Evolutionary conservation across 2,888 invertebrate species (phyloP).

Genomic region (Scaptomyza tumidula): DNA sequence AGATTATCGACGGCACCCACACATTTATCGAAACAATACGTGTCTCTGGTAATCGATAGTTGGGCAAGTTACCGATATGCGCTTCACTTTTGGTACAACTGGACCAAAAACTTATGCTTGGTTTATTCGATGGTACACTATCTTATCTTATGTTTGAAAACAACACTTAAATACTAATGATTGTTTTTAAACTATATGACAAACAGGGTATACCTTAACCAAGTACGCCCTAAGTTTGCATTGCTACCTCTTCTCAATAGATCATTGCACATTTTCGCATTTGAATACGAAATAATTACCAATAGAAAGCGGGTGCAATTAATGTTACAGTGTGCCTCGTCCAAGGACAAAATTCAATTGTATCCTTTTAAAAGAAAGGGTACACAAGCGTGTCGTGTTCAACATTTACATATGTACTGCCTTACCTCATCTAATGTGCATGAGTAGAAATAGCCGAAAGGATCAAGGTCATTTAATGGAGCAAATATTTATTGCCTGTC

Average conservation of each 20-base stretch:
- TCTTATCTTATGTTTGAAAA: too few species aligned
- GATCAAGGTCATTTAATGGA: constrained; percentile 27
- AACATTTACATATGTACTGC: constrained; percentile 7
- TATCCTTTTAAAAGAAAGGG: constrained; percentile 25
- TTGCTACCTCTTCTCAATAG: not conserved
- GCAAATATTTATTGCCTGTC: constrained; percentile 3
- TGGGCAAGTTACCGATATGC: not conserved
- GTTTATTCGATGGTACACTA: not conserved
- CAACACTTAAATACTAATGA: not conserved
- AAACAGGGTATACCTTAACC: not conserved
- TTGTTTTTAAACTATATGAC: not conserved
- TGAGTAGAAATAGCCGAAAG: not conserved
- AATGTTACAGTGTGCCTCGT: constrained; percentile 20
- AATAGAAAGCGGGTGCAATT: constrained; percentile 32
- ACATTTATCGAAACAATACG: constrained; percentile 2
- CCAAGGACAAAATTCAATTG: constrained; percentile 47
- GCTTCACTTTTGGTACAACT: constrained; percentile 1
- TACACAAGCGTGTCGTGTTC: constrained; percentile 3
- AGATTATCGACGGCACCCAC: constrained; percentile 8
- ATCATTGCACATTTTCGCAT: constrained; percentile 9
- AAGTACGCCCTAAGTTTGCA: too few species aligned
- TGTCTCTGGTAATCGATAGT: not conserved
- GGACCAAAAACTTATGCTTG: not conserved
- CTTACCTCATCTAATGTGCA: not conserved
- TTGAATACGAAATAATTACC: constrained; percentile 24